A percentile compares a stretch with the other conserved stretches of the same genome.
phyloP scores from a whole-genome alignment of 2,888 invertebrate species.

The Boloria selene region DNA sequence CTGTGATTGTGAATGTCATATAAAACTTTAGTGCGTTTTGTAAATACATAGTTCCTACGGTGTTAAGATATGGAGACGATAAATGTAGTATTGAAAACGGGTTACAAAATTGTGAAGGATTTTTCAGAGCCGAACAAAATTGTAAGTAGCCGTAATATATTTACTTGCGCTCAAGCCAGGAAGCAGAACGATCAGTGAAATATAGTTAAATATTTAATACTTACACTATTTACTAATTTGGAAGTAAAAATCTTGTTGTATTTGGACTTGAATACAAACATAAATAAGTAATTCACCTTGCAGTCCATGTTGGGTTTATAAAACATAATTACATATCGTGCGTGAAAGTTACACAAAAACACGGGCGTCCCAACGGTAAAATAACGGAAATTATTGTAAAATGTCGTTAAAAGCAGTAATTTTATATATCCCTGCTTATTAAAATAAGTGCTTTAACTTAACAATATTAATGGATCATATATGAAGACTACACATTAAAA shows the following conservation, averaged over 20 bases:
- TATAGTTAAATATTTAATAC: background rate
- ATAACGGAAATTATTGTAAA: conserved; percentile 42
- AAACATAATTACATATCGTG: conserved; percentile 25
- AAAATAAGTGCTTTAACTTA: background rate
- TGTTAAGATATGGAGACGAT: conserved; percentile 63
- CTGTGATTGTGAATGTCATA: conserved; percentile 4
- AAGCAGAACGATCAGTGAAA: background rate
- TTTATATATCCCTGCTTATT: background rate
- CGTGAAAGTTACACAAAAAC: conserved; percentile 32
- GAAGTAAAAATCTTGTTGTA: background rate
- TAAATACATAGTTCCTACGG: conserved; percentile 28
- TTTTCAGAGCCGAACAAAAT: conserved; percentile 68
- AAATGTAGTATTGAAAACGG: conserved; percentile 71
- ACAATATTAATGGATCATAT: background rate
- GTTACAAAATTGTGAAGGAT: conserved; percentile 75
- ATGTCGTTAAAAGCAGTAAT: conserved; percentile 34
- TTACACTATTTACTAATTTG: background rate
- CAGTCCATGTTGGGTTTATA: conserved; percentile 6
- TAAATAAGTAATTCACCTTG: conserved; percentile 8
- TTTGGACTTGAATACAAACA: background rate
- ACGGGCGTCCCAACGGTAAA: conserved; percentile 32
- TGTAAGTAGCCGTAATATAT: conserved; percentile 55
- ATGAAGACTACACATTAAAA: background rate
- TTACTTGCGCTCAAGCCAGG: too few species aligned
- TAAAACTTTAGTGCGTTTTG: background rate